Evolutionary conservation across 2,888 invertebrate genomes (phyloP).

Genomic region (Eilema caniola): DNA sequence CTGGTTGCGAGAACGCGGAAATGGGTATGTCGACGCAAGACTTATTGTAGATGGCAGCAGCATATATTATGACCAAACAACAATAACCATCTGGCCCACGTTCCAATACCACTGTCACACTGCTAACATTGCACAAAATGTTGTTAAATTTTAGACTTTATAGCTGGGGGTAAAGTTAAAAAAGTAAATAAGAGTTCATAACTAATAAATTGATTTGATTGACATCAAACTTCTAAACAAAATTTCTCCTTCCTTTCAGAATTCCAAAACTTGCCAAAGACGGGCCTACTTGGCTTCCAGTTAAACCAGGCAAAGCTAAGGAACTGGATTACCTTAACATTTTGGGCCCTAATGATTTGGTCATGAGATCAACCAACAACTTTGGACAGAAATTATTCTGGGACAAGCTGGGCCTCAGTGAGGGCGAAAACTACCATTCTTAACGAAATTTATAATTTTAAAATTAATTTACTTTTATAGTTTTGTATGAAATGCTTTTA

Average conservation of each 20-base stretch:
- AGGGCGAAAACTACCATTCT: constrained; percentile 83
- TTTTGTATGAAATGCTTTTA: not conserved
- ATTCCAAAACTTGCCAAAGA: constrained; percentile 67
- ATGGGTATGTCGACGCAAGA: too few relatives aligned
- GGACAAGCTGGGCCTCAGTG: constrained; percentile 87
- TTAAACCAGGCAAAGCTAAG: constrained; percentile 72
- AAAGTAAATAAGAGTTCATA: too few relatives aligned
- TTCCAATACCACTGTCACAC: too few relatives aligned
- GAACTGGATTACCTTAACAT: constrained; percentile 85
- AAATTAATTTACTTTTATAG: not conserved
- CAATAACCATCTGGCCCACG: too few relatives aligned
- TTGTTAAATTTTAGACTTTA: too few relatives aligned
- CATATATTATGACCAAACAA: too few relatives aligned
- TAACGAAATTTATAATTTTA: constrained; percentile 72
- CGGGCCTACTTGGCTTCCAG: constrained; percentile 78
- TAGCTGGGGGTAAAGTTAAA: too few relatives aligned
- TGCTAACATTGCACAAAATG: too few relatives aligned
- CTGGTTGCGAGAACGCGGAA: too few relatives aligned
- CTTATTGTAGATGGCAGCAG: too few relatives aligned
- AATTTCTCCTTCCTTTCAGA: constrained; percentile 58
- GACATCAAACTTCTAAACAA: not conserved
- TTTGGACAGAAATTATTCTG: constrained; percentile 88
- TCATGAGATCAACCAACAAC: constrained; percentile 78
- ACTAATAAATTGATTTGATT: too few relatives aligned
- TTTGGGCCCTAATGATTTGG: constrained; percentile 72